A percentile compares a stretch with the other conserved stretches of the same genome.
phyloP scores from a whole-genome alignment of 1,140 invertebrate species.

The Leptonema lineaticorne region DNA sequence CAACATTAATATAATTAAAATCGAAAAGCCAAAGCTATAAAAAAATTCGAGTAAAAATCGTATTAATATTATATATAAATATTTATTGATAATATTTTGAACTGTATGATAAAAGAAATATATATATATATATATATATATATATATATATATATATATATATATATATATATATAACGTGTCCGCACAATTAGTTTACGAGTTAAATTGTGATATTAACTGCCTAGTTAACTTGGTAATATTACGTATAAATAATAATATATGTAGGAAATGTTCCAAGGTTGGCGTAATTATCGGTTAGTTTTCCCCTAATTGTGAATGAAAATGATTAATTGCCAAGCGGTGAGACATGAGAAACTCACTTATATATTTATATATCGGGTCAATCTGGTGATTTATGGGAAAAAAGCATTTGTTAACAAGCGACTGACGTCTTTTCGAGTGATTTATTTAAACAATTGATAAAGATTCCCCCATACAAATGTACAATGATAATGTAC shows the following conservation, averaged over 20 bases:
- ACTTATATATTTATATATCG: constrained; percentile 4
- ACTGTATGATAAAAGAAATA: no score
- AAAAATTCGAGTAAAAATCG: constrained; percentile 1
- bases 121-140: no score
- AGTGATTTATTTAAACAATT: constrained; percentile 9
- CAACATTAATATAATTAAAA: constrained; percentile 14
- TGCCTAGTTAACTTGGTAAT: background rate
- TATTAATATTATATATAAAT: background rate
- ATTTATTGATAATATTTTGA: background rate
- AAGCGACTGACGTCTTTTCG: constrained; percentile 11
- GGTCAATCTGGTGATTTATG: constrained; percentile 14
- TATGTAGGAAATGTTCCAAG: constrained; percentile 1
- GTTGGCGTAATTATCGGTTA: constrained; percentile 14
- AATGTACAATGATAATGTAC: no score
- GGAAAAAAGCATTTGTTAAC: background rate
- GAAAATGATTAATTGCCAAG: constrained; percentile 14
- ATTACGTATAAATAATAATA: no score
- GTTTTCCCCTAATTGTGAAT: constrained; percentile 14
- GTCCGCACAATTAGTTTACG: background rate
- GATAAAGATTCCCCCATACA: no score
- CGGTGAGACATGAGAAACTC: constrained; percentile 7
- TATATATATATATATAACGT: background rate
- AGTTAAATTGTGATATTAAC: background rate
- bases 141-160: no score
- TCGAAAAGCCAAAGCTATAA: background rate